Evolutionary conservation across 1,140 invertebrate species (phyloP).

Genomic region (Drosophila punjabiensis): DNA sequence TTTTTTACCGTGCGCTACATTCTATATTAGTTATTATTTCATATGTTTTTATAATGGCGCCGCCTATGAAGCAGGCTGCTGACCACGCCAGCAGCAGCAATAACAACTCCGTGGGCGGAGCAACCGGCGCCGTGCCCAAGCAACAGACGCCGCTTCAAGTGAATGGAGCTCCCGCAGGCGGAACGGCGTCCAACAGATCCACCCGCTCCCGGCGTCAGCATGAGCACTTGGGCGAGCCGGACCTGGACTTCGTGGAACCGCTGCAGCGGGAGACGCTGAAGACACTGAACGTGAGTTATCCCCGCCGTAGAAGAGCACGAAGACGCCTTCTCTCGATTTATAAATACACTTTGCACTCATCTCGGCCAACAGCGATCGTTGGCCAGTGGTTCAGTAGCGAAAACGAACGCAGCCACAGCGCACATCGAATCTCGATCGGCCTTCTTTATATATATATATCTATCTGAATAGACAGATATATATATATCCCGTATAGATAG

Average conservation of each 20-base stretch:
- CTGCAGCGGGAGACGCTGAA: slow-evolving; percentile 59
- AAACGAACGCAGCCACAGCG: slow-evolving; percentile 50
- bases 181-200: slow-evolving; percentile 33
- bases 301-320: slow-evolving; percentile 24
- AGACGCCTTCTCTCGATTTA: slow-evolving; percentile 54
- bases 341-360: slow-evolving; percentile 74
- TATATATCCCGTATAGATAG: slow-evolving; percentile 22
- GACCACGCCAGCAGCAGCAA: slow-evolving; percentile 46
- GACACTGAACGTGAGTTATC: slow-evolving; percentile 71
- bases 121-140: slow-evolving; percentile 59
- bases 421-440: slow-evolving; percentile 30
- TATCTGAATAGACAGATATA: slow-evolving; percentile 24
- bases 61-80: slow-evolving; percentile 53
- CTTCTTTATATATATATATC: slow-evolving; percentile 19
- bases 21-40: slow-evolving; percentile 9
- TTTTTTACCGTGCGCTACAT: not conserved
- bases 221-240: slow-evolving; percentile 60
- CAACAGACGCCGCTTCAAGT: slow-evolving; percentile 38
- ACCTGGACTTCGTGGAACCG: slow-evolving; percentile 67
- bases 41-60: slow-evolving; percentile 53
- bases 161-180: slow-evolving; percentile 21
- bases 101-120: slow-evolving; percentile 33
- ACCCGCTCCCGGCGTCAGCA: slow-evolving; percentile 50
- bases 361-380: slow-evolving; percentile 24
- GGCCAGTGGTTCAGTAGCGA: slow-evolving; percentile 56